phyloP scores from a whole-genome alignment of 2,113 vertebrate genomes.

The Hypocryptadius cinnamomeus region DNA sequence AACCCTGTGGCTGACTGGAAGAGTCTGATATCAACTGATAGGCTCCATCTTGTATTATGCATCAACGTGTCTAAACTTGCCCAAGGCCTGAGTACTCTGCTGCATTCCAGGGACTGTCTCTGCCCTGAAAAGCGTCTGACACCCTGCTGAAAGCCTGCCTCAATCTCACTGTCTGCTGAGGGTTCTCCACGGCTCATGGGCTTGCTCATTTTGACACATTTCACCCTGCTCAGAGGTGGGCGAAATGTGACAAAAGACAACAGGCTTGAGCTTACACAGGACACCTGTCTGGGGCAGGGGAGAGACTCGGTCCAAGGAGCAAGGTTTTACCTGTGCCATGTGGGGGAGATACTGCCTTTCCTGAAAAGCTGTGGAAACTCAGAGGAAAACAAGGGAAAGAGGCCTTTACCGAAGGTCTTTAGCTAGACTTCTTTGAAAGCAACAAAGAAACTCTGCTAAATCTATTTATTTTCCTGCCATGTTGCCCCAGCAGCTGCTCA shows the following conservation, averaged over 20 bases:
- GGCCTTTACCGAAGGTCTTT: neutral
- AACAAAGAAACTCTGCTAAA: neutral
- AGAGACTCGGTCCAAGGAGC: neutral
- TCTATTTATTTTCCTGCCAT: neutral
- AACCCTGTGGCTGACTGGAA: neutral
- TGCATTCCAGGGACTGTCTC: neutral
- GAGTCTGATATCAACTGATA: neutral
- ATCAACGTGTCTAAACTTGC: neutral
- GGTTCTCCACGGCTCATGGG: neutral
- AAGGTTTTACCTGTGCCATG: neutral
- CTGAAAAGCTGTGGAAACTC: neutral
- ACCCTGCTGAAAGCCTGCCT: neutral
- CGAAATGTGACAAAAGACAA: neutral
- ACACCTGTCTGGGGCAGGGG: rapidly evolving
- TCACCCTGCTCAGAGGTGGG: neutral
- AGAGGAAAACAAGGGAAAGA: neutral
- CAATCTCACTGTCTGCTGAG: neutral
- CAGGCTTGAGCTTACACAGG: neutral
- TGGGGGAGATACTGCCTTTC: neutral
- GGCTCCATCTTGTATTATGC: neutral
- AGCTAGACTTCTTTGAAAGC: neutral
- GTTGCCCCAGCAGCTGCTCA: neutral
- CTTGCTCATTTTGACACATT: neutral
- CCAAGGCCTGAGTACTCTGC: neutral
- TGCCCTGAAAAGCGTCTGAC: neutral